Evolutionary conservation across 2,888 invertebrate genomes (phyloP), one percentile per base, ranked within the genome.

Genomic region (Drosophila antonietae): DNA sequence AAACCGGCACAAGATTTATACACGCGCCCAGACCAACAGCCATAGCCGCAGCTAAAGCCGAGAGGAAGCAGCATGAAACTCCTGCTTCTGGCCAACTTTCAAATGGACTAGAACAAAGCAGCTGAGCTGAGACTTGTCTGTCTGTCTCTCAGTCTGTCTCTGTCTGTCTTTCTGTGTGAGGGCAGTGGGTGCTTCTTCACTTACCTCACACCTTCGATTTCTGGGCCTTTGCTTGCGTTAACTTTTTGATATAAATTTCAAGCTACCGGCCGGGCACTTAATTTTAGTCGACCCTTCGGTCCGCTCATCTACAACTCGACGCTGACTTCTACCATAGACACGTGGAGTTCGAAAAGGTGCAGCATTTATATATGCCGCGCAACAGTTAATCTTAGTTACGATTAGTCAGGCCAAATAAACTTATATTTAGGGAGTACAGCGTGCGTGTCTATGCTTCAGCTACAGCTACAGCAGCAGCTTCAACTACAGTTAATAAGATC

Each of bases 1-100:
- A 88, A 90, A 91, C 90, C 91, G 83, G 88, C 91, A 84, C 81
- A 91, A 90, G 91, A 91, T 91, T 91, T 91, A 91, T 86, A 83
- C 76, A 80, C 76, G 87, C 84, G 81, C 81, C 73, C 75, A 37
- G 56, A 68, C 68, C 56, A 61, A 57, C 70, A 68, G 68, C 53
- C 53, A 44, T 52, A 64, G 64, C 58, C 55, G 18, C 41, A 39
- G 41, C 56, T 14, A 41, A 23, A 18, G 31, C 46, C 31, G 33
- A 43, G 18, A 23, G 62, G 53, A 43, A 65, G 60, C 60, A 72
- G 71, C 61, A 71, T 68, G 68, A 58, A 76, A 65, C 72, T 64
- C 20, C 71, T 57, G 66, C 56, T 75, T 31, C 58, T 61, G 68
- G 70, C 69, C 66, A 82, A 75, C 80, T 83, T 83, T 80, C 68